Percentiles rank a stretch among this genome's conserved stretches.
Evolutionary conservation across 2,888 invertebrate genomes (phyloP).

Genomic region (Drosophila kanekoi): DNA sequence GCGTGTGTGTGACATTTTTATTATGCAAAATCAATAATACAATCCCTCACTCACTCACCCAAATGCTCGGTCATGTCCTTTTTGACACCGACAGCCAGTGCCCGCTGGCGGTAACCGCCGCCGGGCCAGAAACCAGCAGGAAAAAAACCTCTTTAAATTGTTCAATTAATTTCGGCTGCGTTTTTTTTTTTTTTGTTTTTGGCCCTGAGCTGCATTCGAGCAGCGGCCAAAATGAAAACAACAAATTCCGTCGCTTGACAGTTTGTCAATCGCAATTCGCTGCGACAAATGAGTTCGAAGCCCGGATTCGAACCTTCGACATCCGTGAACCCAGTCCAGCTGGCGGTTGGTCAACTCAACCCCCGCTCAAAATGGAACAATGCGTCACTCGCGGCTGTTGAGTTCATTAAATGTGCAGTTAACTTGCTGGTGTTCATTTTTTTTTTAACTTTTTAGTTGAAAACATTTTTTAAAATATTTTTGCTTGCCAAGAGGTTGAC

Average conservation of each 20-base stretch:
- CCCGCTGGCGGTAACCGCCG: slow-evolving; percentile 40
- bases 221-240: slow-evolving; percentile 53
- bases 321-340: slow-evolving; percentile 12
- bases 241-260: slow-evolving; percentile 69
- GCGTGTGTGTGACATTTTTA: slow-evolving; percentile 81
- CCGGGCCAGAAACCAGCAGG: slow-evolving; percentile 1
- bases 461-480: slow-evolving; percentile 5
- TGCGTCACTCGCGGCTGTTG: slow-evolving; percentile 39
- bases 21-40: slow-evolving; percentile 83
- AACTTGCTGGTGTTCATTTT: slow-evolving; percentile 7
- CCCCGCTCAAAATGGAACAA: slow-evolving; percentile 16
- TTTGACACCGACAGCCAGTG: slow-evolving; percentile 79
- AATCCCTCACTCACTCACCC: slow-evolving; percentile 72
- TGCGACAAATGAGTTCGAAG: slow-evolving; percentile 70
- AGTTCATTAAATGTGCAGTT: slow-evolving; percentile 66
- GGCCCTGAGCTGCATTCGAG: slow-evolving; percentile 24
- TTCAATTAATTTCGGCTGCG: slow-evolving; percentile 73
- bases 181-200: slow-evolving; percentile 59
- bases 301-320: slow-evolving; percentile 13
- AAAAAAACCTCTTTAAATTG: slow-evolving; percentile 67
- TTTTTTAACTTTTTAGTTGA: background rate
- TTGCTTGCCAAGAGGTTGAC: too few species aligned
- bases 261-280: slow-evolving; percentile 76
- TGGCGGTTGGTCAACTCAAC: background rate
- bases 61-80: slow-evolving; percentile 81